These are phyloP conservation scores for Trichogramma dendrolimi DNA, from an alignment of 2,888 invertebrate genomes.

Conservation along the genomic window DNA sequence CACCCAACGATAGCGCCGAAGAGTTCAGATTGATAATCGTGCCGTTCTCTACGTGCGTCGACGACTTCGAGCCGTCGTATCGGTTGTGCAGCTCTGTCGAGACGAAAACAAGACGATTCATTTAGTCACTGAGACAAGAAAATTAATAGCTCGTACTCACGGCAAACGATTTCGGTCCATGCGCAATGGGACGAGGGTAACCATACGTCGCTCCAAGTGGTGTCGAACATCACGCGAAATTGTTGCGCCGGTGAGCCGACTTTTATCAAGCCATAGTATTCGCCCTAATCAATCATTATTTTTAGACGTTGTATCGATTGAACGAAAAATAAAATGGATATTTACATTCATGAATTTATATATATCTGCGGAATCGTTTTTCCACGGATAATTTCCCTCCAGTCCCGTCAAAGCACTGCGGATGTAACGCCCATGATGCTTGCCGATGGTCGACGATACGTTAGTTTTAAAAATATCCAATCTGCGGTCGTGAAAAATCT, in stretches of 20 bases:
- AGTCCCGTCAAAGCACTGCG: too few relatives aligned
- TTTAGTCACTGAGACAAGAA: not conserved
- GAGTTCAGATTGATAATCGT: conserved; percentile 57
- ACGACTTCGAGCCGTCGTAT: conserved; percentile 64
- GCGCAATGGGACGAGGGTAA: conserved; percentile 53
- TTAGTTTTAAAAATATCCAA: conserved; percentile 15
- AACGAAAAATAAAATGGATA: conserved; percentile 12
- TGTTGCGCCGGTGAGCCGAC: conserved; percentile 53
- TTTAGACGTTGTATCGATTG: not conserved
- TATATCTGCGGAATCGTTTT: conserved; percentile 29
- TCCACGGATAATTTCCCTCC: not conserved
- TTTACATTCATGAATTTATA: conserved; percentile 39
- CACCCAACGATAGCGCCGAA: conserved; percentile 60
- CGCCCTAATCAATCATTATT: conserved; percentile 45
- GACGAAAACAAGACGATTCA: conserved; percentile 5
- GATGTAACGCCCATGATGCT: too few relatives aligned
- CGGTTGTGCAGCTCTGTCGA: conserved; percentile 62
- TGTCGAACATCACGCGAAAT: conserved; percentile 55
- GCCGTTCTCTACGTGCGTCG: conserved; percentile 63
- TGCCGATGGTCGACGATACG: not conserved
- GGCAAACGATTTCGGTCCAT: conserved; percentile 49
- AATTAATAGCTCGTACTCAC: conserved; percentile 44
- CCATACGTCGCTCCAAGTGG: conserved; percentile 54
- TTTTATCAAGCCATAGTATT: conserved; percentile 54
- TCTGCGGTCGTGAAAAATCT: conserved; percentile 1